A percentile compares a stretch with the other conserved stretches of the same genome.
These are phyloP conservation scores for Heliocidaris tuberculata DNA, from an alignment of 35 echinoderm and acorn worm genomes.

Conservation along the genomic window DNA sequence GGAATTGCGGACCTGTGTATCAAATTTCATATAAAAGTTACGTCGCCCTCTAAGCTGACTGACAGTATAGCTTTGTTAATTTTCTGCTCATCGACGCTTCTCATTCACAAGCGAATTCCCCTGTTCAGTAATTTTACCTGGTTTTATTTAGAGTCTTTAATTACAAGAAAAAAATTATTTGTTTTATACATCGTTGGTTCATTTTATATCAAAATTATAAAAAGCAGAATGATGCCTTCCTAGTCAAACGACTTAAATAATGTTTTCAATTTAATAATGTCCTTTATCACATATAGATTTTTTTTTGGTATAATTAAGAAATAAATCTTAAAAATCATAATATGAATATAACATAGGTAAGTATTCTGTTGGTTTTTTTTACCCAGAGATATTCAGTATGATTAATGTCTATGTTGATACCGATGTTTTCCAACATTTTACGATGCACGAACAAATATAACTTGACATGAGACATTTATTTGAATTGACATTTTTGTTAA, in stretches of 20 bases:
- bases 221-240: background rate
- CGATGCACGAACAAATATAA: background rate
- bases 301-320: too few species aligned
- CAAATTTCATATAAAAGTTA: slow-evolving; percentile 5
- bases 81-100: background rate
- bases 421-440: background rate
- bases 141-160: too few species aligned
- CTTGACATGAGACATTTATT: background rate
- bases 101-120: background rate
- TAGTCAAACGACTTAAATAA: background rate
- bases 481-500: background rate
- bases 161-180: too few species aligned
- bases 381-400: background rate
- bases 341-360: background rate
- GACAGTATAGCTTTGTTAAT: background rate
- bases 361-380: background rate
- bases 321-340: too few species aligned
- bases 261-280: background rate
- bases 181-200: background rate
- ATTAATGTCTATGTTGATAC: background rate
- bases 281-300: background rate
- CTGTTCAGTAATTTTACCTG: too few species aligned
- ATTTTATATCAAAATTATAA: background rate
- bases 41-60: background rate
- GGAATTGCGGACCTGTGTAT: background rate